Evolutionary conservation across 2,797 vertebrate species (phyloP).

Genomic region (Sebastes itinus): DNA sequence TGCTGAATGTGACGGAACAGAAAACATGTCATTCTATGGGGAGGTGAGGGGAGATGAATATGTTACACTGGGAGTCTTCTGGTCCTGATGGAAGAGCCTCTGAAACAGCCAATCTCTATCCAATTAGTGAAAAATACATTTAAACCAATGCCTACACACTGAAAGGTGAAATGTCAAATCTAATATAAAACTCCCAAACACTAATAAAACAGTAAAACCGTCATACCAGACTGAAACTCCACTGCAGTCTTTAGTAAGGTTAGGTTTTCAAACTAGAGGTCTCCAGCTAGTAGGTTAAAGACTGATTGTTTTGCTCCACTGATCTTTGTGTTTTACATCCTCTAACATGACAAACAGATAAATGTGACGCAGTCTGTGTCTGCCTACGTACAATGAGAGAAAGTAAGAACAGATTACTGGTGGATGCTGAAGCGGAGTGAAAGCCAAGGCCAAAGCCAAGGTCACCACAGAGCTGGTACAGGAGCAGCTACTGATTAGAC

Average conservation of each 20-base stretch:
- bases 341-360: neutral
- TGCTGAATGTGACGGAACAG: neutral
- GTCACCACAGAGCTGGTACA: neutral
- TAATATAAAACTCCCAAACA: neutral
- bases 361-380: neutral
- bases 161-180: neutral
- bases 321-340: neutral
- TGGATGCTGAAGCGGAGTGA: neutral
- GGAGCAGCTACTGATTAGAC: neutral
- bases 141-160: neutral
- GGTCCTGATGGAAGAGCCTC: neutral
- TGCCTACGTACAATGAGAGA: neutral
- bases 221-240: neutral
- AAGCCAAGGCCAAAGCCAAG: slow-evolving; percentile 24
- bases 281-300: neutral
- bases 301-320: neutral
- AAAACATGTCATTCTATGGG: neutral
- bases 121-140: neutral
- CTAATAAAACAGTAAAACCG: neutral
- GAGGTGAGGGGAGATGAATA: neutral
- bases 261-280: neutral
- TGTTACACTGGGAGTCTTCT: neutral
- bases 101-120: neutral
- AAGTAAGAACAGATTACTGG: neutral
- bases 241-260: too few species aligned